A percentile compares a stretch with the other conserved stretches of the same genome.
phyloP scores from a whole-genome alignment of 2,888 invertebrate species.

The Oegoconia quadripuncta region DNA sequence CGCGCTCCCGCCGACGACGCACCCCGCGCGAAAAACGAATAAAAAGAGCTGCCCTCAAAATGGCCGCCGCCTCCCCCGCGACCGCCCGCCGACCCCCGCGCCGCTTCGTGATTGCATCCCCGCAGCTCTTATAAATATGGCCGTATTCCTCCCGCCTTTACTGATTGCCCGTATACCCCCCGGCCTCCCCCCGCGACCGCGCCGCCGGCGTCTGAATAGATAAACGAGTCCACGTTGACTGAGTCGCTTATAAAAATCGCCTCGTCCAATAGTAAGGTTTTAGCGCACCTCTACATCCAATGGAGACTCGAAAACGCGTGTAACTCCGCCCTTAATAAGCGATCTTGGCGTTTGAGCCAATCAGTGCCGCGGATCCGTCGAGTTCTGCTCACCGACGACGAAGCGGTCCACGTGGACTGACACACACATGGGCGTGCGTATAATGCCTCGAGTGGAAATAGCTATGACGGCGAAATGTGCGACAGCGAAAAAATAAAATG shows the following conservation, averaged over 20 bases:
- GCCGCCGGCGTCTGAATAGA: slow-evolving; percentile 80
- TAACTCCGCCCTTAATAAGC: slow-evolving; percentile 80
- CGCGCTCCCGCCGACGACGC: slow-evolving; percentile 74
- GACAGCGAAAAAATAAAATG: slow-evolving; percentile 80
- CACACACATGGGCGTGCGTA: slow-evolving; percentile 68
- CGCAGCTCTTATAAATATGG: slow-evolving; percentile 81
- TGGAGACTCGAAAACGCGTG: slow-evolving; percentile 49
- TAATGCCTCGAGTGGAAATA: slow-evolving; percentile 80
- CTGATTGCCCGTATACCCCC: slow-evolving; percentile 81
- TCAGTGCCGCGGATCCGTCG: slow-evolving; percentile 41
- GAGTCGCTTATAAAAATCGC: slow-evolving; percentile 76
- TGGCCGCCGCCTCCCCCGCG: slow-evolving; percentile 82
- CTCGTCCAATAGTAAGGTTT: slow-evolving; percentile 55
- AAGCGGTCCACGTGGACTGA: slow-evolving; percentile 74
- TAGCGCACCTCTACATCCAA: slow-evolving; percentile 47
- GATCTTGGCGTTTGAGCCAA: slow-evolving; percentile 62
- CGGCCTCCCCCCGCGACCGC: slow-evolving; percentile 76
- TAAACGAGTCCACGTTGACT: slow-evolving; percentile 80
- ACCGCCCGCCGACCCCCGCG: slow-evolving; percentile 68
- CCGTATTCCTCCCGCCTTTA: slow-evolving; percentile 80
- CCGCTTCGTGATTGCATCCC: slow-evolving; percentile 80
- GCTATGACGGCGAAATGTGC: slow-evolving; percentile 80
- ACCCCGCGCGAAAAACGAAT: slow-evolving; percentile 78
- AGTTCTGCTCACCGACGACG: slow-evolving; percentile 68
- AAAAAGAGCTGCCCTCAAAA: slow-evolving; percentile 86